Conservation (phyloP, 2,888 invertebrate genomes). For the Mesorhabditis belari region DNA sequence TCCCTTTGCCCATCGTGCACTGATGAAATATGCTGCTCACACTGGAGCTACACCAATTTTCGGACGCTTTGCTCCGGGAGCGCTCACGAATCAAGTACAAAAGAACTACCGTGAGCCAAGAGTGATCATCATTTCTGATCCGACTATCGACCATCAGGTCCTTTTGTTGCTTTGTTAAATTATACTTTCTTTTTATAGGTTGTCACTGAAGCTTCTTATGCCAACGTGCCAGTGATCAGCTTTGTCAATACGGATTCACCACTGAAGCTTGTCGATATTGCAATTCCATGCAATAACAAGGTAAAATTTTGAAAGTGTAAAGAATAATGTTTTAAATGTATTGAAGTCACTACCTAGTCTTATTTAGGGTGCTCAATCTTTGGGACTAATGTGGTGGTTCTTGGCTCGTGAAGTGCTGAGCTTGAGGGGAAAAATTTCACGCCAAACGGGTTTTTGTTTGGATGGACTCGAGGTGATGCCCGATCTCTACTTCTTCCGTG, state of each 20-base stretch:
- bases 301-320: too few species aligned
- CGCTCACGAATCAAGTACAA: conserved; percentile 91
- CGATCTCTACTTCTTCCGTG: conserved; percentile 98
- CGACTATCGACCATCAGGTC: conserved; percentile 62
- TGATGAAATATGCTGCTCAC: conserved; percentile 93
- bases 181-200: conserved; percentile 59
- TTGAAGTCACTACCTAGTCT: neutral
- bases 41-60: conserved; percentile 97
- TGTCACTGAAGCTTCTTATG: conserved; percentile 96
- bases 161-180: neutral
- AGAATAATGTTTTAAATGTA: too few species aligned
- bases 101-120: conserved; percentile 97
- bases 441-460: conserved; percentile 74
- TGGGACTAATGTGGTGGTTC: conserved; percentile 99
- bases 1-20: conserved; percentile 89
- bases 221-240: conserved; percentile 98
- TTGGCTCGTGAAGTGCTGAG: conserved; percentile 87
- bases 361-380: conserved; percentile 75
- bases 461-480: conserved; percentile 70
- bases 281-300: conserved; percentile 98
- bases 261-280: conserved; percentile 90
- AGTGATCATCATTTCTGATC: conserved; percentile 86
- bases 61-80: conserved; percentile 94
- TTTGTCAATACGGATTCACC: conserved; percentile 97
- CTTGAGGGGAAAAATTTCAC: conserved; percentile 77